Conservation (phyloP, 92 coral and sea anemone species). For the Paramuricea clavata region DNA sequence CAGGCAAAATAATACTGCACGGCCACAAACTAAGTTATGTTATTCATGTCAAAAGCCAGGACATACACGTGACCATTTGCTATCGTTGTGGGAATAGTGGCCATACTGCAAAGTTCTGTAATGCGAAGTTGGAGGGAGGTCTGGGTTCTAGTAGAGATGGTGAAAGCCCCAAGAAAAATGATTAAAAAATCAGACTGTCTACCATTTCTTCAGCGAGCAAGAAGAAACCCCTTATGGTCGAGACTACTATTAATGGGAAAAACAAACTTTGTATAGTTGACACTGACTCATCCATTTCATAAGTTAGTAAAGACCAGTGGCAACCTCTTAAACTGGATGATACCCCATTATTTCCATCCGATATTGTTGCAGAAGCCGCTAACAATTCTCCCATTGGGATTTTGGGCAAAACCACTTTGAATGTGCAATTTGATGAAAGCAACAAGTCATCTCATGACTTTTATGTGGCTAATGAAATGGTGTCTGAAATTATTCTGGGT, state of each 20-base stretch:
- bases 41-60: too few species aligned
- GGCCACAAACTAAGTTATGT: too few species aligned
- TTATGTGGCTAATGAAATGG: neutral
- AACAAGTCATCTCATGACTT: too few species aligned
- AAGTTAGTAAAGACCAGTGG: neutral
- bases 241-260: neutral
- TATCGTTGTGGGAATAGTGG: too few species aligned
- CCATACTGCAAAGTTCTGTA: too few species aligned
- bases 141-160: neutral
- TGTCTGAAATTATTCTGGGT: neutral
- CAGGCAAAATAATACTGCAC: too few species aligned
- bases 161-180: neutral
- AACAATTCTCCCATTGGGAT: neutral
- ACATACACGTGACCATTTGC: too few species aligned
- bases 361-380: slow-evolving; percentile 1
- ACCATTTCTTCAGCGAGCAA: neutral
- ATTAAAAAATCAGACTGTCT: neutral
- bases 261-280: neutral
- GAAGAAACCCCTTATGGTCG: neutral
- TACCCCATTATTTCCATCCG: neutral
- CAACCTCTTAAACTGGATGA: neutral
- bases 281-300: neutral
- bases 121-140: neutral
- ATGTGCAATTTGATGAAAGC: neutral
- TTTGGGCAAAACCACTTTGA: neutral